Evolutionary conservation across 2,888 invertebrate genomes (phyloP), one percentile per base, ranked within the genome.

Genomic region (Aporophyla lueneburgensis): DNA sequence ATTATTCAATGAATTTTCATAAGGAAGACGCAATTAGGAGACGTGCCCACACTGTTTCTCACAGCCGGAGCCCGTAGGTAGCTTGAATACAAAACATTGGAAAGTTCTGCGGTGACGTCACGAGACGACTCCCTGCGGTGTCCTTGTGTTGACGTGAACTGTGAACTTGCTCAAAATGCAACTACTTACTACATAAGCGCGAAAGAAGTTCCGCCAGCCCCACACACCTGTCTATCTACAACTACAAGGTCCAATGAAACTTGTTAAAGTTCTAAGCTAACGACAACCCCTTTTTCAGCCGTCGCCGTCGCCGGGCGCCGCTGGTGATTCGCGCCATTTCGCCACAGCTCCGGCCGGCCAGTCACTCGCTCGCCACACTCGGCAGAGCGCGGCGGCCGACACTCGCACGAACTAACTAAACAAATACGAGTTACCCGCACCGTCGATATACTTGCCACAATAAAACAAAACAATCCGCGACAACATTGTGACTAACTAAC

Each of bases 321-420:
- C 87, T 76, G 74, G 33, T 59, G 72, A 74, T 75, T 87, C 89
- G 87, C 89, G 87, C 87, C 86, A 80, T 72, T 72, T 78, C 80
- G 76, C 83, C 75, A 74, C 83, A 81, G 72, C 74, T 68, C 76
- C 63, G 59, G 79, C 81, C 86, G 87, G 63, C 76, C 66, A 59
- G 80, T 85, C 86, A 87, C 63, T 87, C 83, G 75, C 86, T 75
- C 87, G 82, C 75, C 73, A 88, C 78, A 87, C 74, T 81, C 81
- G 85, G 87, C 81, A 71, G 71, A 84, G 87, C 87, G 46, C 89
- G 85, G 67, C 74, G 76, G 83, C 65, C 71, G 54, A 59, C 80
- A 79, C 75, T 76, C 74, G 83, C 73, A 71, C 70, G 58, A 69
- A 69, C 51, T 53, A 65, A 67, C 67, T 21, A 72, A 73, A 73